These are phyloP conservation scores for Ooceraea biroi DNA, from an alignment of 1,140 invertebrate species.

Conservation along the genomic window DNA sequence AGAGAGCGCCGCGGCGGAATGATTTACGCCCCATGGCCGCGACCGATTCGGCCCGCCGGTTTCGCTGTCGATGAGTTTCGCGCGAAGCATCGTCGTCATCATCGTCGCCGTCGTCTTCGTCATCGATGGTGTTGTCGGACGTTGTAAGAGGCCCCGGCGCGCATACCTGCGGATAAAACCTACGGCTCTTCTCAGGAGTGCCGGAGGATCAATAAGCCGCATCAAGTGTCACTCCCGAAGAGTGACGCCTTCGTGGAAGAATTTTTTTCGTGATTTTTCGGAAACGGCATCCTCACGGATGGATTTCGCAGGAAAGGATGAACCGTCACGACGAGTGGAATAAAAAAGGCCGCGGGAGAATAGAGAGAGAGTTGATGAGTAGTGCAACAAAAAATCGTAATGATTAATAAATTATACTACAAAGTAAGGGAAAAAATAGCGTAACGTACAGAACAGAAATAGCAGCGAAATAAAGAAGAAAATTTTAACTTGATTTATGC, in stretches of 20 bases:
- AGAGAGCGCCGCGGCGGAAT: slow-evolving; percentile 46
- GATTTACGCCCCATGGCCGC: slow-evolving; percentile 47
- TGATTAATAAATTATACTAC: too few species aligned
- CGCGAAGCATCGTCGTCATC: slow-evolving; percentile 22
- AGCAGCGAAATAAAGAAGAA: too few species aligned
- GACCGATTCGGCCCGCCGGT: slow-evolving; percentile 42
- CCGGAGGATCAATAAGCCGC: slow-evolving; percentile 29
- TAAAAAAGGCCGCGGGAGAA: background rate
- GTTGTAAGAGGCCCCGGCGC: background rate
- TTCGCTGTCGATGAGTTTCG: slow-evolving; percentile 54
- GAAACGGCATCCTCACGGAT: background rate
- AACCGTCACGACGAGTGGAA: background rate
- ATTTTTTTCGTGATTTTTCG: slow-evolving; percentile 42
- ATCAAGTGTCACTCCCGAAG: slow-evolving; percentile 36
- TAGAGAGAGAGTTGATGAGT: background rate
- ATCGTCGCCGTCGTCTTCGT: slow-evolving; percentile 14
- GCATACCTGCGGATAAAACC: slow-evolving; percentile 34
- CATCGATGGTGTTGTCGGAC: background rate
- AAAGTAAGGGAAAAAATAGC: too few species aligned
- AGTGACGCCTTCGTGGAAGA: slow-evolving; percentile 38
- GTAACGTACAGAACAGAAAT: too few species aligned
- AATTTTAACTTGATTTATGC: too few species aligned
- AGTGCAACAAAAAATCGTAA: background rate
- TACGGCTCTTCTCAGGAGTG: slow-evolving; percentile 14
- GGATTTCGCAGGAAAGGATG: slow-evolving; percentile 39